Base-by-base conservation (phyloP, 2,888 invertebrate genomes). In the Unio pictorum region DNA sequence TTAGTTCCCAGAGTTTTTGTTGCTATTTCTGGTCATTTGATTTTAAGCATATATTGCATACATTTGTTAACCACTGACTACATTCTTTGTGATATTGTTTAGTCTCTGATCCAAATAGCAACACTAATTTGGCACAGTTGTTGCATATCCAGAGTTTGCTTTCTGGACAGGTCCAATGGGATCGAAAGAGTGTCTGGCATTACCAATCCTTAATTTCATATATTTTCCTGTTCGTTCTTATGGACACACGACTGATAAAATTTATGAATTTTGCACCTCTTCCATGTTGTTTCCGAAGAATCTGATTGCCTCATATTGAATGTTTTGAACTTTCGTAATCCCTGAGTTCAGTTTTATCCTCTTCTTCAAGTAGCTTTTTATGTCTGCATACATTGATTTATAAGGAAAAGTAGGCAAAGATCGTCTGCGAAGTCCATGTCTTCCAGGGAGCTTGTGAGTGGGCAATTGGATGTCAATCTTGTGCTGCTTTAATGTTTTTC, bases 241-340 rank as follows among this genome's bases (percentile, higher is more conserved):
- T 30, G 3, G 28, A 28, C 28, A 61, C 61, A 34, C 15, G n/a
- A 23, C 61, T 70, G 4, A 54, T 55, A 55, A 63, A 56, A 18
- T 57, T 66, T 45, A 2, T 28, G 30, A 61, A n/a, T 28, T 61
- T 61, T n/a, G 11, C 20, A n/a, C 45, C 17, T 45, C 26, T 6
- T 61, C 66, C 55, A 20, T 55, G 64, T 66, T 56, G 20, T 66
- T 55, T 8, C 60, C 60, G 60, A 61, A 45, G 18, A 59, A 59
- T 54, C n/a, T 23, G 6, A 66, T 55, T 60, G 59, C 55, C 15
- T 59, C 61, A 17, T 60, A 20, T 26, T 66, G 34, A 17, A n/a
- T 55, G 58, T 67, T 64, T 56, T 71, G 60, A 4, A 60, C 63
- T 60, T 55, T 63, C 61, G 61, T 67, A 55, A 64, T 20, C 20